Evolutionary conservation across 1,140 invertebrate genomes (phyloP), one percentile per base, ranked within the genome.

Genomic region (Caenorhabditis remanei): DNA sequence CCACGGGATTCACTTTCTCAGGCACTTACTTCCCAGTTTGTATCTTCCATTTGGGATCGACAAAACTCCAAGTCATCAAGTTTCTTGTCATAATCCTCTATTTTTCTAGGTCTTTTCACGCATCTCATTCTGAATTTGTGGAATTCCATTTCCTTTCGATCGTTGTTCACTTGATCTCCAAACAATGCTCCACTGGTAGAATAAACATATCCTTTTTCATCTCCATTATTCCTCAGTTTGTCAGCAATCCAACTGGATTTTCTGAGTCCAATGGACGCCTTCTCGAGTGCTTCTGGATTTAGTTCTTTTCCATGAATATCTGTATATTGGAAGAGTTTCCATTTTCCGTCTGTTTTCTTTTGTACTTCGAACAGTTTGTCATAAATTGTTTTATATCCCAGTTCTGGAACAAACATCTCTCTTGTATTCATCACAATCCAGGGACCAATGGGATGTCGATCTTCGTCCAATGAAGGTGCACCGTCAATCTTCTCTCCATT

Each of bases 321-420:
- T 0, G 89, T 90, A 53, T 84, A 88, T 16, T 43, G 65, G n/a
- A 79, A n/a, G 24, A 53, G 85, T 4, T 65, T 79, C 90, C 90
- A 90, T 40, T 85, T 65, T 14, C 87, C 56, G 6, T 50, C 53
- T 5, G 48, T 24, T 58, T 89, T 90, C 79, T 90, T 85, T 46
- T 90, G 85, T 2, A 90, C 24, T 89, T 90, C 90, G 21, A 90
- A 90, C 19, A 48, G 89, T 85, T 91, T 90, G 53, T 90, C 90
- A 24, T 90, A 84, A 24, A 90, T 82, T 55, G 84, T 87, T n/a
- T 67, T 24, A 32, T 85, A 53, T 32, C 90, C 90, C 4, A 87
- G 85, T 71, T 90, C 87, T 24, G 89, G 87, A 43, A 90, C 89
- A 61, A 87, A 90, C 90, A 91, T 90, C 32, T 91, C 90, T 56